phyloP scores from a whole-genome alignment of 1,140 invertebrate genomes.

The Drosophila hydei region DNA sequence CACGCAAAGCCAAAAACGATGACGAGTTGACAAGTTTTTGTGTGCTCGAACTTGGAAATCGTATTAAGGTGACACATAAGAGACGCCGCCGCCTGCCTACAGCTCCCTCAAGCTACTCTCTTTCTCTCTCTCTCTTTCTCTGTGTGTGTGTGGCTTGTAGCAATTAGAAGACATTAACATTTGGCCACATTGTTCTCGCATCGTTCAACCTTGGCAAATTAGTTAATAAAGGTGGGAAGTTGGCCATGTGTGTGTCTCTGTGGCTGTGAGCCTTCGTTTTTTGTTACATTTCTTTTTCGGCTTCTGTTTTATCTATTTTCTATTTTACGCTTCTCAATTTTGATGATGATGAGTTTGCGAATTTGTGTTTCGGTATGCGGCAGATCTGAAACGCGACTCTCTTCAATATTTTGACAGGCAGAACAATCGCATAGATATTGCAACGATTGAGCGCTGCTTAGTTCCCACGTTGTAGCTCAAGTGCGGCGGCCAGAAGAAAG shows the following conservation, averaged over 20 bases:
- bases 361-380: slow-evolving; percentile 44
- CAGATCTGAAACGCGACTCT: slow-evolving; percentile 37
- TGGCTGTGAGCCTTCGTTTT: slow-evolving; percentile 13
- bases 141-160: slow-evolving; percentile 63
- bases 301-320: slow-evolving; percentile 33
- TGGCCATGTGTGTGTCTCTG: neutral
- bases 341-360: slow-evolving; percentile 66
- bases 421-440: slow-evolving; percentile 69
- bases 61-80: slow-evolving; percentile 58
- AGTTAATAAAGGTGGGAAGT: slow-evolving; percentile 78
- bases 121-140: neutral
- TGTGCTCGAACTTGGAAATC: slow-evolving; percentile 52
- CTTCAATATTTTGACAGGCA: slow-evolving; percentile 74
- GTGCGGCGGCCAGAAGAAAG: slow-evolving; percentile 36
- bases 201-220: slow-evolving; percentile 69
- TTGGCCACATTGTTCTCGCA: slow-evolving; percentile 49
- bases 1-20: slow-evolving; percentile 63
- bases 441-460: slow-evolving; percentile 38
- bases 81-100: slow-evolving; percentile 28
- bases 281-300: slow-evolving; percentile 44
- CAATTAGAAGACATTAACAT: slow-evolving; percentile 68
- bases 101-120: too few relatives aligned
- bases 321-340: slow-evolving; percentile 8
- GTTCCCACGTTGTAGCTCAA: slow-evolving; percentile 57
- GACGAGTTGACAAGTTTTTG: slow-evolving; percentile 56